Evolutionary conservation across 2,797 vertebrate species (phyloP).

Genomic region (Characodon lateralis): DNA sequence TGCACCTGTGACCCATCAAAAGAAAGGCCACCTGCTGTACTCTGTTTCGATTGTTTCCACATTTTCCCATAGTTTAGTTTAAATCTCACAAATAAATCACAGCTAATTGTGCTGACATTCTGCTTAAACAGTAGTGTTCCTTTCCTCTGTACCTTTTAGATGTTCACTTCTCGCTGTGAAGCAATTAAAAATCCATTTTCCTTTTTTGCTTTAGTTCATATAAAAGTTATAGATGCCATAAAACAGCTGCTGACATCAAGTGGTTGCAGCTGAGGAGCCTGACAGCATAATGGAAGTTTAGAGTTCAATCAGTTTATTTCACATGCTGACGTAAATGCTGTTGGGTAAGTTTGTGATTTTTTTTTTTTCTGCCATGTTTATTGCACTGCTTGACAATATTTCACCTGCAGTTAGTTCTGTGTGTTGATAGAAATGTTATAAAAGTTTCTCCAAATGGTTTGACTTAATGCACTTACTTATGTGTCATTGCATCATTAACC

Average conservation of each 20-base stretch:
- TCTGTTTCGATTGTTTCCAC: neutral
- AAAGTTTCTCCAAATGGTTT: neutral
- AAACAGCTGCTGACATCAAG: neutral
- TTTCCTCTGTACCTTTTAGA: neutral
- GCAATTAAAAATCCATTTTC: neutral
- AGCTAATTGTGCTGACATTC: neutral
- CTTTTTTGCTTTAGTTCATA: neutral
- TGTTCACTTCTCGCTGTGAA: neutral
- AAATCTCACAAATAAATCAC: neutral
- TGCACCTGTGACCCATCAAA: neutral
- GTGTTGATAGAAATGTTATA: neutral
- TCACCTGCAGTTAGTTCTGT: too few relatives aligned
- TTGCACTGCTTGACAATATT: neutral
- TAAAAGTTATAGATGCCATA: neutral
- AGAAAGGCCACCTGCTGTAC: neutral
- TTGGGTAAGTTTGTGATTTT: neutral
- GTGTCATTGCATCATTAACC: neutral
- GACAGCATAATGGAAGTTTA: neutral
- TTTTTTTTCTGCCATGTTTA: neutral
- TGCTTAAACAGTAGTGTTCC: neutral
- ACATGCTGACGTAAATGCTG: neutral
- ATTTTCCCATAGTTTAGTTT: neutral
- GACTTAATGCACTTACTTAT: neutral
- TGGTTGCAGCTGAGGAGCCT: neutral
- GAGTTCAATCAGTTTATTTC: slow-evolving; percentile 5